Conservation (phyloP, 2,888 invertebrate species). For the Stenodema calcarata region DNA sequence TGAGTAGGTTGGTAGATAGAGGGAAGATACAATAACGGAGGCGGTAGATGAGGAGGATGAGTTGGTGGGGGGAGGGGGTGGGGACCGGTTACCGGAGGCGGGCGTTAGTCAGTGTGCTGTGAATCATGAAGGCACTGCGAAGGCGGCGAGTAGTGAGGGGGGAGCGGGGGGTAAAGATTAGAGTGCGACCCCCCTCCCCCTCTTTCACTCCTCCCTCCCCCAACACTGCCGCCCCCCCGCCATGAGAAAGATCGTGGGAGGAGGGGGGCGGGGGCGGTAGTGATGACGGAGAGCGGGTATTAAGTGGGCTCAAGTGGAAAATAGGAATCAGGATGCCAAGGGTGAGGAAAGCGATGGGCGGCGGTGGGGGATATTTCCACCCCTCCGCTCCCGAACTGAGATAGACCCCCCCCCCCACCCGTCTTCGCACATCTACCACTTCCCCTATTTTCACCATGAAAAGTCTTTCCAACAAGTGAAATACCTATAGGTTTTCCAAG, state of each 20-base stretch:
- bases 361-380: neutral
- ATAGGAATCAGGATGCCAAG: conserved; percentile 52
- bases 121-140: conserved; percentile 51
- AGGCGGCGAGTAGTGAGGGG: neutral
- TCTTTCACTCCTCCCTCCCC: neutral
- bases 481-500: too few species aligned
- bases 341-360: conserved; percentile 4
- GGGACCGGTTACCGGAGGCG: neutral
- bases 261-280: neutral
- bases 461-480: conserved; percentile 24
- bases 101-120: conserved; percentile 52
- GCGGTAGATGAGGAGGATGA: neutral
- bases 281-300: conserved; percentile 49
- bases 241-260: too few species aligned
- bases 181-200: neutral
- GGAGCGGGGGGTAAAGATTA: conserved; percentile 10
- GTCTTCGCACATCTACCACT: neutral
- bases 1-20: conserved; percentile 29
- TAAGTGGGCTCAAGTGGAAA: conserved; percentile 55
- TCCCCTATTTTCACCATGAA: neutral
- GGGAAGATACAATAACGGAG: conserved; percentile 35
- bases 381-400: neutral
- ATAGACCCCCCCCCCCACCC: neutral
- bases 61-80: neutral
- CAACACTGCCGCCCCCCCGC: too few species aligned